phyloP scores from a whole-genome alignment of 2,113 vertebrate genomes.

The Piaya cayana region DNA sequence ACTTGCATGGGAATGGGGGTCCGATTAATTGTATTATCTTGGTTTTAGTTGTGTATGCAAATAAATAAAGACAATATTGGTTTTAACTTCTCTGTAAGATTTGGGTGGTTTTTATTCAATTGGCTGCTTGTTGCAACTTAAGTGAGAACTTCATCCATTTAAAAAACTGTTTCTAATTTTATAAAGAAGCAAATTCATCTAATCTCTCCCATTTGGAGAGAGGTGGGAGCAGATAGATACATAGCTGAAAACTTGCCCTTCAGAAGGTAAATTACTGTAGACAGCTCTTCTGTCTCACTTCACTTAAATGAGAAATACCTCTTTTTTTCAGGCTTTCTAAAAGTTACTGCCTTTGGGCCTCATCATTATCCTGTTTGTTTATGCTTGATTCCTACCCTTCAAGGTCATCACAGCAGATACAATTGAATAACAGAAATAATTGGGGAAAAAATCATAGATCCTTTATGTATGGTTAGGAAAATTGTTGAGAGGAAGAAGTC shows the following conservation, averaged over 20 bases:
- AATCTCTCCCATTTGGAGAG: neutral
- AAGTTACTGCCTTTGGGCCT: neutral
- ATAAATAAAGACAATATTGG: constrained; percentile 31
- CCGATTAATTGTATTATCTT: neutral
- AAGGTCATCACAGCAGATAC: neutral
- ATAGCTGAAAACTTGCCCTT: neutral
- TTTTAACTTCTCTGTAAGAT: neutral
- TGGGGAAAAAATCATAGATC: neutral
- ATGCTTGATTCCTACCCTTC: neutral
- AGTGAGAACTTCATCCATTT: neutral
- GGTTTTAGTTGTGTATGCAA: neutral
- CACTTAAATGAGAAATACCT: neutral
- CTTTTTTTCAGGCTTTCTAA: neutral
- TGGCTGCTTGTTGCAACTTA: neutral
- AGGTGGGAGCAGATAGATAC: neutral
- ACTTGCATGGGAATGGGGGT: fast-evolving
- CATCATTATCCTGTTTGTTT: neutral
- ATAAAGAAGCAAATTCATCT: neutral
- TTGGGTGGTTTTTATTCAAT: neutral
- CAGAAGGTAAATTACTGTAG: neutral
- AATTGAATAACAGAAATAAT: neutral
- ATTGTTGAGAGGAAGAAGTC: neutral
- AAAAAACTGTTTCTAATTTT: neutral
- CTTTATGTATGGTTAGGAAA: neutral
- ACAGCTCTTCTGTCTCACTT: neutral